These are phyloP conservation scores for Gadopsis bispinosus DNA, from an alignment of 2,797 vertebrate genomes.

Conservation along the genomic window DNA sequence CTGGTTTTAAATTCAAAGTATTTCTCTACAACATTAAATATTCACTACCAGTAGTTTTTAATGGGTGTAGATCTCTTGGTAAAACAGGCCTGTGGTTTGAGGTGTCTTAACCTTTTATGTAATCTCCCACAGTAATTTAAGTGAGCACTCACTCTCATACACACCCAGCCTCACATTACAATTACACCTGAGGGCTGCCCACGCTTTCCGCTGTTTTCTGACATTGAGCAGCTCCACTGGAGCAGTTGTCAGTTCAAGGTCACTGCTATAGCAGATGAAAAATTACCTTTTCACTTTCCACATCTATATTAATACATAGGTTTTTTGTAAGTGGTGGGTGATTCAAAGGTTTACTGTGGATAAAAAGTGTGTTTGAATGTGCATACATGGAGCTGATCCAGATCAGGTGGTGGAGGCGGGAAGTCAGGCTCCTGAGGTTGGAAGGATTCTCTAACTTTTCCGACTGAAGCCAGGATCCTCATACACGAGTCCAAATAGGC, in stretches of 20 bases:
- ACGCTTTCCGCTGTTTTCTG: neutral
- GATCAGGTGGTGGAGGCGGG: slow-evolving; percentile 95
- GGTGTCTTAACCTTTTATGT: neutral
- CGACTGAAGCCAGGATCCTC: slow-evolving; percentile 94
- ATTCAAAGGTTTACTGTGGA: neutral
- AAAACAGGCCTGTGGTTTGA: neutral
- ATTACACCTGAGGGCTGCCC: neutral
- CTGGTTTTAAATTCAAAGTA: no score
- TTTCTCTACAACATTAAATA: no score
- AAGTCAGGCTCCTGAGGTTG: slow-evolving; percentile 97
- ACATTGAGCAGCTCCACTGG: slow-evolving; percentile 5
- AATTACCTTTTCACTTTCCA: neutral
- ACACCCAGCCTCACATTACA: slow-evolving; percentile 1
- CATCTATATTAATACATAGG: neutral
- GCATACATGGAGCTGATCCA: slow-evolving; percentile 95
- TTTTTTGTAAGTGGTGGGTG: no score
- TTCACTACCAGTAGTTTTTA: neutral
- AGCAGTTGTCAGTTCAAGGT: neutral
- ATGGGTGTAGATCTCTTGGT: neutral
- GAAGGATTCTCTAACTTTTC: slow-evolving; percentile 97
- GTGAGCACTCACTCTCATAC: neutral
- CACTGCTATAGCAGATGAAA: neutral
- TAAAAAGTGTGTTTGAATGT: slow-evolving; percentile 10
- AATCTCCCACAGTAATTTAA: neutral
- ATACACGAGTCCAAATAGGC: slow-evolving; percentile 96